Conservation (phyloP, 2,113 vertebrate species). For the Chaenogobius annularis region DNA sequence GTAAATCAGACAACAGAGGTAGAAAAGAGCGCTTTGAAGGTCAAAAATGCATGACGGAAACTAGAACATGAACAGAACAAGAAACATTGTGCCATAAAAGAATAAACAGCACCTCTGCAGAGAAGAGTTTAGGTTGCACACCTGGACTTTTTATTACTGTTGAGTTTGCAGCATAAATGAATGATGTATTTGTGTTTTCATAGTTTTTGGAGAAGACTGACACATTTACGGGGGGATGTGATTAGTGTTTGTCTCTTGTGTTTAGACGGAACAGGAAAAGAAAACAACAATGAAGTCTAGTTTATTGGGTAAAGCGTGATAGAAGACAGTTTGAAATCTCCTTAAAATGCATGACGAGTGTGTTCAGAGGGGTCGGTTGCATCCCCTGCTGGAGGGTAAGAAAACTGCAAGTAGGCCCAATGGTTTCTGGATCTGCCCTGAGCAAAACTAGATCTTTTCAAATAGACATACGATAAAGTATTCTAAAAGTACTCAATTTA, state of each 20-base stretch:
- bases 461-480: too few relatives aligned
- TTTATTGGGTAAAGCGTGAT: neutral
- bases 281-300: neutral
- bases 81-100: neutral
- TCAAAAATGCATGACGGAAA: too few relatives aligned
- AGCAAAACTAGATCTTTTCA: too few relatives aligned
- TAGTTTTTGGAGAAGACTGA: neutral
- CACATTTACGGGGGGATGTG: neutral
- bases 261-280: neutral
- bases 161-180: neutral
- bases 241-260: neutral
- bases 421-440: too few relatives aligned
- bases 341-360: too few relatives aligned
- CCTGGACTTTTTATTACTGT: neutral
- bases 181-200: neutral
- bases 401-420: too few relatives aligned
- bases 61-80: too few relatives aligned
- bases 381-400: too few relatives aligned
- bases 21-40: too few relatives aligned
- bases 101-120: neutral
- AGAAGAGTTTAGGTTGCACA: neutral
- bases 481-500: too few relatives aligned
- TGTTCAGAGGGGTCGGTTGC: too few relatives aligned
- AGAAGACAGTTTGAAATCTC: neutral
- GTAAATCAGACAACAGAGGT: too few relatives aligned